phyloP scores from a whole-genome alignment of 2,797 vertebrate species.

The Kryptolebias ocellatus region DNA sequence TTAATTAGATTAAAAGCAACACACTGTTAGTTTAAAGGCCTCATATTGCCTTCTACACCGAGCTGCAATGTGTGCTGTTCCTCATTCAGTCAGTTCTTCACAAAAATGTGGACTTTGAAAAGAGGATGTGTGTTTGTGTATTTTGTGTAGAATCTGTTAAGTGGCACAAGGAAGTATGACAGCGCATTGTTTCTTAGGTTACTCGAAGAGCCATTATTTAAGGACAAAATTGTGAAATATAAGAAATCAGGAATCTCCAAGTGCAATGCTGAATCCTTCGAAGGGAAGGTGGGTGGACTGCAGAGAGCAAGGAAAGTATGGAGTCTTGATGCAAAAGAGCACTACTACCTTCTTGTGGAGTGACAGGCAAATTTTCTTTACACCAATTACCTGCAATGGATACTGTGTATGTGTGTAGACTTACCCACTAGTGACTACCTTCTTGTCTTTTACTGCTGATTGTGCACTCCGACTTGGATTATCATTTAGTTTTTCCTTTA shows the following conservation, averaged over 20 bases:
- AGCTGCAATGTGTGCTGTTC: slow-evolving; percentile 1
- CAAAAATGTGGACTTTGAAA: slow-evolving; percentile 29
- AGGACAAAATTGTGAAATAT: slow-evolving; percentile 12
- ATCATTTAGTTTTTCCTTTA: slow-evolving; percentile 8
- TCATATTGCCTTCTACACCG: not conserved
- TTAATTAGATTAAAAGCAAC: not conserved
- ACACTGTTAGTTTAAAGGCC: not conserved
- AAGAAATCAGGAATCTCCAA: slow-evolving; percentile 20
- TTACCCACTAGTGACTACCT: slow-evolving; percentile 36
- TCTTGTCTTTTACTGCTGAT: slow-evolving; percentile 38
- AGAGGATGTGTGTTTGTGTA: slow-evolving; percentile 36
- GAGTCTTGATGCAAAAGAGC: slow-evolving; percentile 25
- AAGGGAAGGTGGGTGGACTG: slow-evolving; percentile 26
- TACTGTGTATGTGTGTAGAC: slow-evolving; percentile 34
- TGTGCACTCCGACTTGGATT: slow-evolving; percentile 27
- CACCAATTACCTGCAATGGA: slow-evolving; percentile 56
- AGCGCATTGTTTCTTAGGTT: slow-evolving; percentile 20
- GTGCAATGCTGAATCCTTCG: slow-evolving; percentile 26
- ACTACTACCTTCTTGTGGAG: slow-evolving; percentile 43
- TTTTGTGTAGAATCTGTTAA: slow-evolving; percentile 34
- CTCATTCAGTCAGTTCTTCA: slow-evolving; percentile 26
- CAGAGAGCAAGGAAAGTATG: slow-evolving; percentile 23
- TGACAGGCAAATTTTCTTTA: slow-evolving; percentile 49
- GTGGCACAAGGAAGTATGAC: slow-evolving; percentile 12
- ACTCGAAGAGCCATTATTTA: slow-evolving; percentile 11